Evolutionary conservation across 37 sponge, comb jelly and placozoan species (phyloP), one percentile per base, ranked within the genome.

Genomic region (Ianthella basta): DNA sequence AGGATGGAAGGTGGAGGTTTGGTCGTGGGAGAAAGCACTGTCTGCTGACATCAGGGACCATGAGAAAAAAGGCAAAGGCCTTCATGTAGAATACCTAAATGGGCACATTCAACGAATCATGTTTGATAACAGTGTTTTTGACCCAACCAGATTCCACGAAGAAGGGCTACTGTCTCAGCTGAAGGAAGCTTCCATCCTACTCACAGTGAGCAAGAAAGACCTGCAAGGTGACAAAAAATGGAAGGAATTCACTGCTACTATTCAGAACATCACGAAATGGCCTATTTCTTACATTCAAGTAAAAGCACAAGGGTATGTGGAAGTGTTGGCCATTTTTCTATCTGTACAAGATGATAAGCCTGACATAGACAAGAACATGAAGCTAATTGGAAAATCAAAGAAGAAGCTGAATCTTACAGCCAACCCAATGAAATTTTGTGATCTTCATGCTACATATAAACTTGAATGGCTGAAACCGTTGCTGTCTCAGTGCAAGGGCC

Each of bases 21-120:
- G 33, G 50, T 60, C 65, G 32, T 87, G 88, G 88, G 34, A 87
- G 55, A 21, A 73, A 25, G 75, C 88, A 16, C 57, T 82, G 78
- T 87, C 88, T 16, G 35, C 25, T 10, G 50, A 69, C 25, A 24
- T 82, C 59, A 74, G 15, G 10, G 29, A 27, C 24, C 64, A 29
- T 61, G 10, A 10, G 4, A n/a, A 10, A 13, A 61, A 61, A 10
- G 64, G 64, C 24, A 61, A 61, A 27, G 50, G 50, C 50, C 24
- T 61, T 61, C 27, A 10, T 29, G 64, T 61, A 4, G 27, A 61
- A n/a, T 61, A 61, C 64, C 29, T 61, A 12, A 27, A 61, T 61
- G 64, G 29, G 10, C 24, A 61, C 4, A 29, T 61, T n/a, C 24
- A 2, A 6, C 27, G 29, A 4, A 61, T 61, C 8, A 61, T 61